Conservation (phyloP, 2,113 vertebrate species). For the Rhinopithecus roxellana region DNA sequence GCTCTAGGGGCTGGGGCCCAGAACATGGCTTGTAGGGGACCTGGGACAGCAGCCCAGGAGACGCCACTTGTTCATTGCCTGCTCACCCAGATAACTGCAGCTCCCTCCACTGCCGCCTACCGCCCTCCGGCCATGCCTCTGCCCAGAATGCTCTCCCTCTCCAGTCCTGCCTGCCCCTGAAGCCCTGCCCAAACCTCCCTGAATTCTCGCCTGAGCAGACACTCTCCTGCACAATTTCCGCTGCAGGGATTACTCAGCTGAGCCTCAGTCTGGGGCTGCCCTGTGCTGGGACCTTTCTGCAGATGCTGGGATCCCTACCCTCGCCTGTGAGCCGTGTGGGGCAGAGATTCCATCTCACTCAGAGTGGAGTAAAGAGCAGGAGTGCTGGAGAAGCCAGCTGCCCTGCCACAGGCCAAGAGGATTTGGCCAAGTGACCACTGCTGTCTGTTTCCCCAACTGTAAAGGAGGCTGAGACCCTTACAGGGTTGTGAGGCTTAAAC, state of each 20-base stretch:
- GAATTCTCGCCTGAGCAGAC: not conserved
- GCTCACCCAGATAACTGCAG: not conserved
- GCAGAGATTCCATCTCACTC: not conserved
- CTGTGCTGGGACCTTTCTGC: not conserved
- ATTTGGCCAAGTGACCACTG: not conserved
- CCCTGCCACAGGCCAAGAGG: not conserved
- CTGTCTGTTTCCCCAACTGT: not conserved
- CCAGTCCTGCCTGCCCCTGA: not conserved
- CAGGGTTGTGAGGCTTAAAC: not conserved
- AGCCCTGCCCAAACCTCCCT: not conserved
- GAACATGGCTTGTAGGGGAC: not conserved
- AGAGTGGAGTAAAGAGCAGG: not conserved
- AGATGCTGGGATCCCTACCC: not conserved
- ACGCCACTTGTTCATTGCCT: not conserved
- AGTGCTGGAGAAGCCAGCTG: not conserved
- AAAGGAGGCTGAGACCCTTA: not conserved
- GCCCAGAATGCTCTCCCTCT: not conserved
- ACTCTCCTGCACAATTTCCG: not conserved
- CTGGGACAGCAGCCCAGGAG: not conserved
- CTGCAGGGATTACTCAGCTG: not conserved
- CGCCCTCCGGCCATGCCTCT: not conserved
- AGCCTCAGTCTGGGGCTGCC: not conserved
- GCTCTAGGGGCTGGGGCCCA: not conserved
- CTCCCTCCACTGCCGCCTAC: not conserved
- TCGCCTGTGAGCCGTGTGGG: not conserved